phyloP scores from a whole-genome alignment of 1,140 invertebrate genomes.

The Hyposmocoma kahamanoa region DNA sequence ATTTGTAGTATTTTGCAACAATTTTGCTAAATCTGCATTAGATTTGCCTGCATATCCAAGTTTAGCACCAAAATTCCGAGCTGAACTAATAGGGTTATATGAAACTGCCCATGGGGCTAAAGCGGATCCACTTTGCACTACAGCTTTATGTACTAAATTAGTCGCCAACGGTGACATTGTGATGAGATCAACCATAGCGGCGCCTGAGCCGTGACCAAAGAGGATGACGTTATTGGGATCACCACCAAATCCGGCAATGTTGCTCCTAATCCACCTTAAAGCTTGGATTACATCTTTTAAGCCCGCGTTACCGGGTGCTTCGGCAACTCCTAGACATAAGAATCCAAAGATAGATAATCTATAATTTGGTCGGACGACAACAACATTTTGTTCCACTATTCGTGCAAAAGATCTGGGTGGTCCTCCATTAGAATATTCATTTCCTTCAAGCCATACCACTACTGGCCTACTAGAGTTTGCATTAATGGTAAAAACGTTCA shows the following conservation, averaged over 20 bases:
- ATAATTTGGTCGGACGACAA: conserved; percentile 50
- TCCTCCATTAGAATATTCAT: conserved; percentile 30
- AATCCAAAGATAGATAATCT: conserved; percentile 75
- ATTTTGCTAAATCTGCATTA: conserved; percentile 29
- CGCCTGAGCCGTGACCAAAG: conserved; percentile 77
- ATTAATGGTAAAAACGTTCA: conserved; percentile 44
- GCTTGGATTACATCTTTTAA: conserved; percentile 78
- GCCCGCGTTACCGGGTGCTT: conserved; percentile 77
- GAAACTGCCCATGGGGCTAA: conserved; percentile 79
- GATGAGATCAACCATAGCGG: conserved; percentile 77
- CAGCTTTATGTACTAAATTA: conserved; percentile 74
- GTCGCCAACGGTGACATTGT: conserved; percentile 75
- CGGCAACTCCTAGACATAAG: conserved; percentile 73
- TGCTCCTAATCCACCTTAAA: conserved; percentile 77
- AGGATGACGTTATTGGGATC: conserved; percentile 77
- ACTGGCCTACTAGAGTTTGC: conserved; percentile 43
- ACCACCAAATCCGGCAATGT: conserved; percentile 79
- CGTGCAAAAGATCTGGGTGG: conserved; percentile 24
- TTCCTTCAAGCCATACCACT: conserved; percentile 48
- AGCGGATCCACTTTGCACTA: conserved; percentile 77
- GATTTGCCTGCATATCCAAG: conserved; percentile 36
- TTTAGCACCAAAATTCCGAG: conserved; percentile 37
- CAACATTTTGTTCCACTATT: conserved; percentile 35
- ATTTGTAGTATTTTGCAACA: conserved; percentile 27
- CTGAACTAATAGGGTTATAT: conserved; percentile 69